Conservation (phyloP, 2,113 vertebrate genomes). For the Anseranas semipalmata region DNA sequence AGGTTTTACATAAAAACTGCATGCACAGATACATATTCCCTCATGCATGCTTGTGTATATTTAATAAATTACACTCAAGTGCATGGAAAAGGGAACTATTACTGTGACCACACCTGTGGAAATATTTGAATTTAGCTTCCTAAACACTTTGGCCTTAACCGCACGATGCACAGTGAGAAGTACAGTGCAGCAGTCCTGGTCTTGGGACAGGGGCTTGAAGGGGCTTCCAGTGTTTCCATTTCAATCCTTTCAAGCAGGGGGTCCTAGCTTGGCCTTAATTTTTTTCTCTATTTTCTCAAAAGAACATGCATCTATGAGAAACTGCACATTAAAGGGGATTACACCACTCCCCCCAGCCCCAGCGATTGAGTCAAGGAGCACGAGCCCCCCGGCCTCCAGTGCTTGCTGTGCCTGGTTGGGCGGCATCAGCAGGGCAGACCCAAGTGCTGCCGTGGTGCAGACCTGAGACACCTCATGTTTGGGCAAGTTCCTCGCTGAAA, state of each 20-base stretch:
- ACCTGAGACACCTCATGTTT: background rate
- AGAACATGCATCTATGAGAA: background rate
- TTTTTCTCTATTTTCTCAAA: background rate
- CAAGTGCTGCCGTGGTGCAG: background rate
- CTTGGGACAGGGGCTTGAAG: background rate
- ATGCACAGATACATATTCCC: background rate
- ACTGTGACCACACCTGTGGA: constrained; percentile 9
- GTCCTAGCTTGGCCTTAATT: background rate
- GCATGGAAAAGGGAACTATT: background rate
- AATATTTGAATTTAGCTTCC: constrained; percentile 62
- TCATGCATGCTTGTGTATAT: background rate
- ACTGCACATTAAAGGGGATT: background rate
- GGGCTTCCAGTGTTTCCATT: background rate
- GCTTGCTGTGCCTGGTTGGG: background rate
- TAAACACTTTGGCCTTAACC: constrained; percentile 47
- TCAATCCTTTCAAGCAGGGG: background rate
- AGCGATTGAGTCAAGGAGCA: background rate
- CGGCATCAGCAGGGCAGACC: background rate
- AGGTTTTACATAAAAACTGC: background rate
- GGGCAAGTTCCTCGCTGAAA: background rate
- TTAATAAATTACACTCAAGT: background rate
- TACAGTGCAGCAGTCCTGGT: background rate
- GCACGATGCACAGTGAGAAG: background rate
- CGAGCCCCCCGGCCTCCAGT: accelerated
- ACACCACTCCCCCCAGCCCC: background rate